phyloP scores from a whole-genome alignment of 2,888 invertebrate species.

The Euspilapteryx auroguttella region DNA sequence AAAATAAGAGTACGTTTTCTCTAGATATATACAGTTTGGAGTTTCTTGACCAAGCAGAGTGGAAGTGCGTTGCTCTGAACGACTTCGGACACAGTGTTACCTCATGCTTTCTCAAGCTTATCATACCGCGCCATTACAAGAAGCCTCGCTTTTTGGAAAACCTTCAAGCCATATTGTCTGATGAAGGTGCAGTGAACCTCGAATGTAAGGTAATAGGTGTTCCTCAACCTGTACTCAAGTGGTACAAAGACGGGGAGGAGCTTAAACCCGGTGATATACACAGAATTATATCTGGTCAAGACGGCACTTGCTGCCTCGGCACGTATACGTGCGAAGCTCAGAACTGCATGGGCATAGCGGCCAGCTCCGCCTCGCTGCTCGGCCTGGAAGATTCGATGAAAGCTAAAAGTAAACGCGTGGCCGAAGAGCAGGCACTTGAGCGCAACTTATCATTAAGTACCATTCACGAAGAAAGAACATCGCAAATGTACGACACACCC shows the following conservation, averaged over 20 bases:
- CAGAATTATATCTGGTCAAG: constrained; percentile 86
- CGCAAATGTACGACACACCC: constrained; percentile 83
- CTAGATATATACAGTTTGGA: constrained; percentile 75
- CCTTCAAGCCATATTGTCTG: constrained; percentile 80
- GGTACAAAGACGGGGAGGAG: constrained; percentile 91
- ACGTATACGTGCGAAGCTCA: constrained; percentile 90
- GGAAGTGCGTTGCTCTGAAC: constrained; percentile 89
- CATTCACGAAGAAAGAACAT: constrained; percentile 88
- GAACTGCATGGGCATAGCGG: constrained; percentile 89
- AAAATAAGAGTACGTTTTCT: constrained; percentile 71
- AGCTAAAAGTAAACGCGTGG: constrained; percentile 53
- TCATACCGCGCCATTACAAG: constrained; percentile 86
- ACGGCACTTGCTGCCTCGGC: constrained; percentile 86
- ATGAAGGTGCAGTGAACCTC: constrained; percentile 87
- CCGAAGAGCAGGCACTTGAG: constrained; percentile 59
- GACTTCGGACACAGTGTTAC: constrained; percentile 89
- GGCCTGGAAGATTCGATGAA: constrained; percentile 79
- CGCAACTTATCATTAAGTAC: constrained; percentile 85
- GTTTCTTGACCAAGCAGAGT: constrained; percentile 85
- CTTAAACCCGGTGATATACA: constrained; percentile 90
- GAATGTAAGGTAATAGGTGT: constrained; percentile 93
- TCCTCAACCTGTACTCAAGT: constrained; percentile 85
- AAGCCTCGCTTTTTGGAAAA: constrained; percentile 87
- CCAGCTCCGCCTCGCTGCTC: constrained; percentile 84
- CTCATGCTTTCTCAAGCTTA: constrained; percentile 81